These are phyloP conservation scores for Acanthurus tractus DNA, from an alignment of 2,797 vertebrate genomes.

Conservation along the genomic window DNA sequence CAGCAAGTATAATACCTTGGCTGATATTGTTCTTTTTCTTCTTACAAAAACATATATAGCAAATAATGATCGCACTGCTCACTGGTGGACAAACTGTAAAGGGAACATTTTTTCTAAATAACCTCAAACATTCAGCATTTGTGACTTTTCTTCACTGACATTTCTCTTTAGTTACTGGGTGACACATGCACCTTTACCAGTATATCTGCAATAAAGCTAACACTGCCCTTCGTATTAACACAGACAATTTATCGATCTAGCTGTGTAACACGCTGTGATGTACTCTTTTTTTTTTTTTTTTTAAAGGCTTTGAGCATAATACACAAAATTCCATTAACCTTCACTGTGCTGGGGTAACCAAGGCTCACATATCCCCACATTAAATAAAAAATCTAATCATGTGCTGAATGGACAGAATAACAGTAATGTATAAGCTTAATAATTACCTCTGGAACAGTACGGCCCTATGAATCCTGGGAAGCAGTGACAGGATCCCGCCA, in stretches of 20 bases:
- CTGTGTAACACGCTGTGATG: background rate
- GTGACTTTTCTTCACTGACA: background rate
- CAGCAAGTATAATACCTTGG: too few relatives aligned
- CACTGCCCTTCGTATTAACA: background rate
- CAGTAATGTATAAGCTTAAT: conserved; percentile 21
- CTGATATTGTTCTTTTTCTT: too few relatives aligned
- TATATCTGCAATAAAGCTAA: background rate
- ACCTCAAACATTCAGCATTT: background rate
- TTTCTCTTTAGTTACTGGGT: background rate
- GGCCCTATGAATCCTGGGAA: conserved; percentile 98
- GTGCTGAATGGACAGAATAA: conserved; percentile 21
- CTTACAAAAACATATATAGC: too few relatives aligned
- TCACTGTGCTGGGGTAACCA: background rate
- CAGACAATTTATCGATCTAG: background rate
- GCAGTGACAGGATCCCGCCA: conserved; percentile 97
- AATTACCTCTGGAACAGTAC: conserved; percentile 96
- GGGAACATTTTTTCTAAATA: background rate
- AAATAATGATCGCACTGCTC: too few relatives aligned
- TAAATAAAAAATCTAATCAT: background rate
- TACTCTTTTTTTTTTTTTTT: background rate
- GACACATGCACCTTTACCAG: background rate
- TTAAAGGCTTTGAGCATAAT: background rate
- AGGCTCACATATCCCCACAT: background rate
- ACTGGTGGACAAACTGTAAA: background rate
- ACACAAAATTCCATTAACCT: conserved; percentile 12